Base-by-base conservation (phyloP, 2,888 invertebrate species). In the Drosophila cracens region DNA sequence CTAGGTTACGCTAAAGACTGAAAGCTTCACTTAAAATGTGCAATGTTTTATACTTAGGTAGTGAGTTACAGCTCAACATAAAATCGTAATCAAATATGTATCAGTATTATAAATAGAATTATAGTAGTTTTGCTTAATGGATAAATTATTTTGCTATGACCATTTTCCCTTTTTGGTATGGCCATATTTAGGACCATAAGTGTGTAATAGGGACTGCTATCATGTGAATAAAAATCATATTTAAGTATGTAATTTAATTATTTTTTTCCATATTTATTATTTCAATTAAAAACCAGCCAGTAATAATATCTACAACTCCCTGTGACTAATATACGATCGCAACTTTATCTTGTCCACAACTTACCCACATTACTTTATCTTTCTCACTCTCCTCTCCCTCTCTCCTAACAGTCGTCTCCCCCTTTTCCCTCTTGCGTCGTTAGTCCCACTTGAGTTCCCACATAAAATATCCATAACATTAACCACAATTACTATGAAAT, bases 401-500 rank as follows among this genome's bases (percentile, higher is more conserved):
- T 34, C 16, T 16, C 33, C 31, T 0, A 11, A 1, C 27, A 29
- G 25, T 18, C 25, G 21, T 3, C 60, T 21, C 4, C 29, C 6
- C 11, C 11, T 1, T 7, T 27, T 25, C 18, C 27, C n/a, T 11
- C 5, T 16, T 16, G 21, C 59, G 29, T 29, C 43, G 21, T 56
- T 43, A 36, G 58, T 51, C 27, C 31, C 63, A 52, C 40, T 52
- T 54, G 60, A 61, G 57, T 84, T 84, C 85, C 82, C 84, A 87
- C 85, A 84, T 84, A 87, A 83, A 84, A 84, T 82, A 84, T 79
- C 82, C 83, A 84, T 81, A 84, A 84, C 87, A 90, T 87, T 87
- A 90, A 89, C 89, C 86, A 84, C 85, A 89, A 89, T 90, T 89
- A 87, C 84, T 78, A 78, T 81, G 82, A 82, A 87, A 81, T 82